Evolutionary conservation across 2,888 invertebrate species (phyloP).

Genomic region (Altica lythri): DNA sequence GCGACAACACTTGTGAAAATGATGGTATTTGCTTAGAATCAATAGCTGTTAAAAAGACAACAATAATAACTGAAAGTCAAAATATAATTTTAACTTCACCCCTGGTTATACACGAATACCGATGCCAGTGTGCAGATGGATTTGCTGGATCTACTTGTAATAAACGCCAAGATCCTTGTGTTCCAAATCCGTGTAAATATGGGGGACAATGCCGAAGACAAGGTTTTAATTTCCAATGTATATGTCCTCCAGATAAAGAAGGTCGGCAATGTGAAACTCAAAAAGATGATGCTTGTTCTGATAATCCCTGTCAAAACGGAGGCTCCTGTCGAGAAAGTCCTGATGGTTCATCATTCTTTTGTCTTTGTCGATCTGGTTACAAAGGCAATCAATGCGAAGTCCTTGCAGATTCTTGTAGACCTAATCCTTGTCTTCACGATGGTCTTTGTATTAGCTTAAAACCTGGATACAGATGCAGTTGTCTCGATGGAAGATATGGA

Average conservation of each 20-base stretch:
- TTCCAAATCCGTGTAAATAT: slow-evolving; percentile 84
- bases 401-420: slow-evolving; percentile 85
- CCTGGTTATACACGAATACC: slow-evolving; percentile 74
- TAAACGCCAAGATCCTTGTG: slow-evolving; percentile 87
- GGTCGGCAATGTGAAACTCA: slow-evolving; percentile 85
- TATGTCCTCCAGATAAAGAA: slow-evolving; percentile 77
- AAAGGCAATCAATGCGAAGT: slow-evolving; percentile 90
- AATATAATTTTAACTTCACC: slow-evolving; percentile 84
- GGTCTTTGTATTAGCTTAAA: slow-evolving; percentile 88
- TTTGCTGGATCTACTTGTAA: slow-evolving; percentile 84
- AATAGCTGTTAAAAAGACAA: slow-evolving; percentile 69
- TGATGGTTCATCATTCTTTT: slow-evolving; percentile 88
- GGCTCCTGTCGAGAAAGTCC: slow-evolving; percentile 89
- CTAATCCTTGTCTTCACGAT: slow-evolving; percentile 90
- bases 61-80: slow-evolving; percentile 80
- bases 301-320: slow-evolving; percentile 87
- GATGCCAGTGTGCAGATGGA: slow-evolving; percentile 81
- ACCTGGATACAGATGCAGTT: slow-evolving; percentile 84
- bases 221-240: slow-evolving; percentile 83
- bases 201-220: slow-evolving; percentile 84
- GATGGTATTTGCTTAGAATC: slow-evolving; percentile 76
- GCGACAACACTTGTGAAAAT: slow-evolving; percentile 74
- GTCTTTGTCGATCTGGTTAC: slow-evolving; percentile 88
- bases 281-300: slow-evolving; percentile 81
- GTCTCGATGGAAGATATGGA: slow-evolving; percentile 87